These are phyloP conservation scores for Diploptera punctata DNA, from an alignment of 2,888 invertebrate species.

Conservation along the genomic window DNA sequence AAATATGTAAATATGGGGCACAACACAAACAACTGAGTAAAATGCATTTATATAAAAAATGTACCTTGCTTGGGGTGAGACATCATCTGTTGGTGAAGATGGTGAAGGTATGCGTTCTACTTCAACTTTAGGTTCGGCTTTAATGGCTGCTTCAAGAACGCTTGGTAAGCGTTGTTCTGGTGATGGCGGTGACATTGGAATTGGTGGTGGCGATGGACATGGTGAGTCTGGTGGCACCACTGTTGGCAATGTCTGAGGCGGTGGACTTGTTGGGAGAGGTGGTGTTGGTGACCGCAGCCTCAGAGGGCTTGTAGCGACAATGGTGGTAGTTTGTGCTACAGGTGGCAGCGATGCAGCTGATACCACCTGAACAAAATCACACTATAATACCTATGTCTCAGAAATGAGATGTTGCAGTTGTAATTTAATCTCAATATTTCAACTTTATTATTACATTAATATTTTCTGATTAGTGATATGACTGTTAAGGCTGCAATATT, in stretches of 20 bases:
- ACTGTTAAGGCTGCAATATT: too few species aligned
- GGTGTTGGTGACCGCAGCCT: slow-evolving; percentile 17
- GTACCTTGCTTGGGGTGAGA: slow-evolving; percentile 54
- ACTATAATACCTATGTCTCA: too few species aligned
- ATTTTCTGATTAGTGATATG: too few species aligned
- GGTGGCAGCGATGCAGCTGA: slow-evolving; percentile 44
- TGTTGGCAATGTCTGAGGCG: background rate
- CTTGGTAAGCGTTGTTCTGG: slow-evolving; percentile 63
- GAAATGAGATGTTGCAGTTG: too few species aligned
- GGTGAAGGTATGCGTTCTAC: slow-evolving; percentile 58
- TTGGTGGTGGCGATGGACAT: slow-evolving; percentile 29
- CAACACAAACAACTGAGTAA: background rate
- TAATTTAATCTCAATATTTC: too few species aligned
- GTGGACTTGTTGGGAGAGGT: background rate
- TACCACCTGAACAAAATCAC: too few species aligned
- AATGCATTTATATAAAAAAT: too few species aligned
- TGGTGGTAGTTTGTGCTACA: slow-evolving; percentile 26
- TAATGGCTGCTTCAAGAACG: slow-evolving; percentile 85
- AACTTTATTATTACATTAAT: too few species aligned
- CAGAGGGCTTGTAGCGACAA: slow-evolving; percentile 21
- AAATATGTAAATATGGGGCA: too few species aligned
- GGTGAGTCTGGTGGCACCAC: slow-evolving; percentile 3
- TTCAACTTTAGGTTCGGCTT: slow-evolving; percentile 86
- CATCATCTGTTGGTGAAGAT: slow-evolving; percentile 58
- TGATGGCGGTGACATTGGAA: slow-evolving; percentile 42